Evolutionary conservation across 2,113 vertebrate genomes (phyloP).

Genomic region (Cygnus atratus): DNA sequence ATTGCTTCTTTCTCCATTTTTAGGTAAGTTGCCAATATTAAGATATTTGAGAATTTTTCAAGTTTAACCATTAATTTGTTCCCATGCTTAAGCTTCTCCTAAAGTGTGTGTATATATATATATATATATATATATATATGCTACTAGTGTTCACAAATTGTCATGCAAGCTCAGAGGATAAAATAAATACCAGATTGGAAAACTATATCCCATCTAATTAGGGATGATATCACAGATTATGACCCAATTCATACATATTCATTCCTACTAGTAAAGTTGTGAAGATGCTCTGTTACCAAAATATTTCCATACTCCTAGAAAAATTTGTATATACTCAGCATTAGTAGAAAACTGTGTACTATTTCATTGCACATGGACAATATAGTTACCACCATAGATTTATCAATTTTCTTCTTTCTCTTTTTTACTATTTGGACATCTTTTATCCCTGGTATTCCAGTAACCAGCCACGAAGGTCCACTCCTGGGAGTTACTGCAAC

Average conservation of each 20-base stretch:
- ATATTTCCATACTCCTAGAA: not conserved
- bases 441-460: constrained; percentile 45
- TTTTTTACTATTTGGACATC: not conserved
- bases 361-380: not conserved
- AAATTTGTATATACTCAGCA: not conserved
- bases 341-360: not conserved
- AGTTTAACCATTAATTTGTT: not conserved
- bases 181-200: not conserved
- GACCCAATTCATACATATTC: not conserved
- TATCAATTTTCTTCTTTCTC: constrained; percentile 20
- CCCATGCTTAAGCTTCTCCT: not conserved
- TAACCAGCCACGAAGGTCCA: not conserved
- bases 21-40: not conserved
- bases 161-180: not conserved
- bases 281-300: not conserved
- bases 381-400: constrained; percentile 33
- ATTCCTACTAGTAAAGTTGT: not conserved
- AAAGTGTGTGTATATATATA: not conserved
- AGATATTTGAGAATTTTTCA: not conserved
- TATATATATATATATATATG: not conserved
- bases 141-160: not conserved
- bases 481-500: not conserved
- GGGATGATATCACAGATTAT: not conserved
- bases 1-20: not conserved
- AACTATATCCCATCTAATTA: not conserved